These are phyloP conservation scores for Menidia menidia DNA, from an alignment of 2,797 vertebrate genomes.

Conservation along the genomic window DNA sequence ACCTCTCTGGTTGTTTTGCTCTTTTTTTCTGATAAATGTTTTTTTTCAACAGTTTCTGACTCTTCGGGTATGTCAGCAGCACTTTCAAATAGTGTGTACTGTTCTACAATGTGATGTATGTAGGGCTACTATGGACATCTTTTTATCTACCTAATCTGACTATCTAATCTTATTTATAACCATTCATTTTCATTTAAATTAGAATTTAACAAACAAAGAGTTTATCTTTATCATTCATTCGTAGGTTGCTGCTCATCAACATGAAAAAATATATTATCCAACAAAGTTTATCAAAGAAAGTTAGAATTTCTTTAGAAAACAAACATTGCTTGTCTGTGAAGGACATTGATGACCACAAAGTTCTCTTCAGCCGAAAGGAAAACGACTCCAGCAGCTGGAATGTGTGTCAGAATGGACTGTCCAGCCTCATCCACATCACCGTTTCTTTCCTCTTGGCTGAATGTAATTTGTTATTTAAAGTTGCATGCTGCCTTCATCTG, in stretches of 20 bases:
- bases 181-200: too few species aligned
- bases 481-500: not conserved
- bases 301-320: not conserved
- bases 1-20: not conserved
- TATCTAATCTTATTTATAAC: too few species aligned
- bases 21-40: not conserved
- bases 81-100: not conserved
- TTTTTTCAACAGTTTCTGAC: not conserved
- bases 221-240: not conserved
- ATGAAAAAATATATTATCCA: not conserved
- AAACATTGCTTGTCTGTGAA: not conserved
- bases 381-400: slow-evolving; percentile 54
- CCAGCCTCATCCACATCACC: slow-evolving; percentile 57
- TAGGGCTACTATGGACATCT: not conserved
- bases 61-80: not conserved
- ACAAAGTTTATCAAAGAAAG: not conserved
- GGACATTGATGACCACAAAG: slow-evolving; percentile 19
- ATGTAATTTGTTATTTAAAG: slow-evolving; percentile 8
- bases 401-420: slow-evolving; percentile 63
- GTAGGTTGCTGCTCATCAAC: not conserved
- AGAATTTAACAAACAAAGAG: too few species aligned
- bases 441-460: slow-evolving; percentile 23
- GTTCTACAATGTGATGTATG: not conserved
- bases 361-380: slow-evolving; percentile 48
- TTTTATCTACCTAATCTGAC: too few species aligned